Conservation (phyloP, 2,888 invertebrate genomes). For the Odontothrips loti region DNA sequence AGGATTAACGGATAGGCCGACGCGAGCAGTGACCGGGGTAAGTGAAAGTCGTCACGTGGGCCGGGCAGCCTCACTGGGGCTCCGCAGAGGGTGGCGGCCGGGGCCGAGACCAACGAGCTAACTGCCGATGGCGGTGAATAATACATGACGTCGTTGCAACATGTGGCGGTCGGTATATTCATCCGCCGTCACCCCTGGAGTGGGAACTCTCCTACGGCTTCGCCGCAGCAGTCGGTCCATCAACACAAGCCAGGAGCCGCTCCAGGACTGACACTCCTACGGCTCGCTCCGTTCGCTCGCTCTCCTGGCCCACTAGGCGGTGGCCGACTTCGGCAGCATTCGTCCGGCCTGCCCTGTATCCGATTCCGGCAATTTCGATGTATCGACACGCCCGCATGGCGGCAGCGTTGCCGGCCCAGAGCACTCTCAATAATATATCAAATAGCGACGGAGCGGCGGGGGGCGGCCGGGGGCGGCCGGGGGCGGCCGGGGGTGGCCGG, state of each 20-base stretch:
- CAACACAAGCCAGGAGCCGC: too few species aligned
- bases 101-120: not conserved
- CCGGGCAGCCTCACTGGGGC: too few species aligned
- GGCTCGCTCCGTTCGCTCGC: too few species aligned
- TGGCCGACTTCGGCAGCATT: too few species aligned
- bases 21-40: too few species aligned
- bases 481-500: too few species aligned
- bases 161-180: not conserved
- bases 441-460: not conserved
- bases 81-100: too few species aligned
- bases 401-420: not conserved
- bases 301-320: not conserved
- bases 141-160: not conserved
- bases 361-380: not conserved
- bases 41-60: too few species aligned
- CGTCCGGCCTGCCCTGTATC: not conserved
- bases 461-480: not conserved
- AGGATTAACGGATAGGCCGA: too few species aligned
- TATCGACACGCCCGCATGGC: not conserved
- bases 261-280: too few species aligned
- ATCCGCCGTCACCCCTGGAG: not conserved
- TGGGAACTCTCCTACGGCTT: too few species aligned
- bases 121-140: not conserved
- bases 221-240: too few species aligned
- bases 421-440: constrained; percentile 3